Percentiles rank a stretch among this genome's conserved stretches.
phyloP scores from a whole-genome alignment of 1,140 invertebrate species.

The Papilio helenus region DNA sequence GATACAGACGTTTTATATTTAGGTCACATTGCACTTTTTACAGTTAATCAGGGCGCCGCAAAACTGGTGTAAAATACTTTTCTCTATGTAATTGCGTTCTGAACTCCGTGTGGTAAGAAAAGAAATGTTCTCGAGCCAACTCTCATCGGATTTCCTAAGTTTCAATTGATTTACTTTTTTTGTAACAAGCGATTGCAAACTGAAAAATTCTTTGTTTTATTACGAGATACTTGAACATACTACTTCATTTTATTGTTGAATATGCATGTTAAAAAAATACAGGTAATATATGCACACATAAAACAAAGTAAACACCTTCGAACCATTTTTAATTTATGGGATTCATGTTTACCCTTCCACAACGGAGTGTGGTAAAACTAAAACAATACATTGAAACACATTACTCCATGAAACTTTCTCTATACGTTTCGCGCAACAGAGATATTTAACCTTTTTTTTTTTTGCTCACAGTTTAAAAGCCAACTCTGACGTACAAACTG shows the following conservation, averaged over 20 bases:
- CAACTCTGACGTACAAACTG: not conserved
- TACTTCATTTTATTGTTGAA: not conserved
- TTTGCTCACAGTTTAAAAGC: constrained; percentile 15
- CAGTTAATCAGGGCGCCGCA: constrained; percentile 37
- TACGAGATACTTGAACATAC: not conserved
- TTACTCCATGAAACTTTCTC: constrained; percentile 16
- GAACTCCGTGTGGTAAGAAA: not conserved
- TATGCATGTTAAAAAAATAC: not conserved
- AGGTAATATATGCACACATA: not conserved
- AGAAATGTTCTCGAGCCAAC: not conserved
- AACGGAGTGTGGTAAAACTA: not conserved
- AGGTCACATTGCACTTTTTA: constrained; percentile 37
- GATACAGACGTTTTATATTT: constrained; percentile 40
- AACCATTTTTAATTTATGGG: not conserved
- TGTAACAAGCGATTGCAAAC: not conserved
- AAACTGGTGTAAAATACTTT: constrained; percentile 19
- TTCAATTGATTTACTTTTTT: not conserved
- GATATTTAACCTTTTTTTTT: constrained; percentile 26
- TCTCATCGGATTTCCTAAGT: not conserved
- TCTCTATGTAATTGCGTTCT: not conserved
- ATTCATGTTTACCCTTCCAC: not conserved
- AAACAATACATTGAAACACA: constrained; percentile 22
- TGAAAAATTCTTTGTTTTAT: not conserved
- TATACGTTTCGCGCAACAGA: constrained; percentile 11
- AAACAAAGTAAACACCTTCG: not conserved